Percentiles rank a stretch among this genome's conserved stretches.
Conservation (phyloP, 2,113 vertebrate species). For the Brienomyrus brachyistius region DNA sequence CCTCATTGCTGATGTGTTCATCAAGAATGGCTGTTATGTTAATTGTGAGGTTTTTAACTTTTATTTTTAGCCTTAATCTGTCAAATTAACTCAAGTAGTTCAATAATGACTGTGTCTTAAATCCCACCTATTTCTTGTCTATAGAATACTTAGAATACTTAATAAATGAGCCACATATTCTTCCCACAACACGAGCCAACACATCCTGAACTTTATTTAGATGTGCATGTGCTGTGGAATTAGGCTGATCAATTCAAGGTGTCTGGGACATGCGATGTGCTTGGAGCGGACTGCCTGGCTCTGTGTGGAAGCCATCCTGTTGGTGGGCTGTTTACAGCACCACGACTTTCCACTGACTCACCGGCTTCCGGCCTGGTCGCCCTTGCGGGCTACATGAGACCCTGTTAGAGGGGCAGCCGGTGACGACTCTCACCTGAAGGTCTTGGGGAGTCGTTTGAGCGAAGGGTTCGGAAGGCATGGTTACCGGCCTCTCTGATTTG, state of each 20-base stretch:
- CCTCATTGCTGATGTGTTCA: background rate
- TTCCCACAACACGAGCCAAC: background rate
- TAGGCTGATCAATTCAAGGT: background rate
- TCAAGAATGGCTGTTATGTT: background rate
- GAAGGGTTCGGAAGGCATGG: background rate
- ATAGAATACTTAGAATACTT: conserved; percentile 9
- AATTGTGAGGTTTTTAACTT: background rate
- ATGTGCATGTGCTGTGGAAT: background rate
- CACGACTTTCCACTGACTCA: background rate
- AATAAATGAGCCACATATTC: background rate
- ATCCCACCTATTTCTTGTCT: background rate
- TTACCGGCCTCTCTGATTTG: background rate
- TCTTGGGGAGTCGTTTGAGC: background rate
- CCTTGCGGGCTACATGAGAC: background rate
- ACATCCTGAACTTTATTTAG: background rate
- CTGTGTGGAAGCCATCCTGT: background rate
- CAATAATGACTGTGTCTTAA: background rate
- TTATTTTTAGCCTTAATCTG: conserved; percentile 2
- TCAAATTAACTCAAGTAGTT: background rate
- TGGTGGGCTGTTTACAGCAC: background rate
- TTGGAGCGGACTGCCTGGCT: background rate
- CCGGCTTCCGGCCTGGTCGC: background rate
- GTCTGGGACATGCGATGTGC: background rate
- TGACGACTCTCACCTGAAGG: background rate
- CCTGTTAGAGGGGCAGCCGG: background rate